These are phyloP conservation scores for Rhodeus uyekii DNA, from an alignment of 2,797 vertebrate species.

Conservation along the genomic window DNA sequence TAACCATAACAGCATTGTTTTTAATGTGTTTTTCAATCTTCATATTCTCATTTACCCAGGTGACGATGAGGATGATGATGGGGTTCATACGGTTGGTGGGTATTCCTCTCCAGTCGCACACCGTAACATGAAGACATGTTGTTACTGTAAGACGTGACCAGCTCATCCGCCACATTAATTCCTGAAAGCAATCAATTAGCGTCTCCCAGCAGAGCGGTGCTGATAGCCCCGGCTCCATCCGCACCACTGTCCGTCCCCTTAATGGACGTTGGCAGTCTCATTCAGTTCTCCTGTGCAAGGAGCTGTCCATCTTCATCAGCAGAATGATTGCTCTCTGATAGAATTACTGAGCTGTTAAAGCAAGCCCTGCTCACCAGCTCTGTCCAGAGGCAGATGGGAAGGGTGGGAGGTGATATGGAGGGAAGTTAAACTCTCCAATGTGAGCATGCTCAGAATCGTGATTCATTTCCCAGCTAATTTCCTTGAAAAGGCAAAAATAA, in stretches of 20 bases:
- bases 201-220: conserved; percentile 66
- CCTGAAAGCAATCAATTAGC: conserved; percentile 77
- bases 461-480: conserved; percentile 11
- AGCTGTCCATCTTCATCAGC: conserved; percentile 72
- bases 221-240: conserved; percentile 61
- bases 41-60: conserved; percentile 32
- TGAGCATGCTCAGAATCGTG: not conserved
- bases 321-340: conserved; percentile 72
- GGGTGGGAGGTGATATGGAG: not conserved
- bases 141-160: conserved; percentile 46
- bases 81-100: not conserved
- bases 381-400: conserved; percentile 22
- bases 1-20: not conserved
- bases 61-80: conserved; percentile 65
- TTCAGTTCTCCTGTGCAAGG: conserved; percentile 59
- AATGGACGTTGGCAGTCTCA: conserved; percentile 69
- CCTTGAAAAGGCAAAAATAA: conserved; percentile 10
- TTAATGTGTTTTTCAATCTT: not conserved
- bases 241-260: conserved; percentile 58
- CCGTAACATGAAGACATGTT: conserved; percentile 41
- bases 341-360: conserved; percentile 73
- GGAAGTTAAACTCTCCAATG: conserved; percentile 18
- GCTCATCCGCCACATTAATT: conserved; percentile 63
- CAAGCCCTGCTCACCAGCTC: conserved; percentile 40
- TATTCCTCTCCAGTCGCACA: conserved; percentile 51